Evolutionary conservation across 2,113 vertebrate genomes (phyloP).

Genomic region (Pelmatolapia mariae): DNA sequence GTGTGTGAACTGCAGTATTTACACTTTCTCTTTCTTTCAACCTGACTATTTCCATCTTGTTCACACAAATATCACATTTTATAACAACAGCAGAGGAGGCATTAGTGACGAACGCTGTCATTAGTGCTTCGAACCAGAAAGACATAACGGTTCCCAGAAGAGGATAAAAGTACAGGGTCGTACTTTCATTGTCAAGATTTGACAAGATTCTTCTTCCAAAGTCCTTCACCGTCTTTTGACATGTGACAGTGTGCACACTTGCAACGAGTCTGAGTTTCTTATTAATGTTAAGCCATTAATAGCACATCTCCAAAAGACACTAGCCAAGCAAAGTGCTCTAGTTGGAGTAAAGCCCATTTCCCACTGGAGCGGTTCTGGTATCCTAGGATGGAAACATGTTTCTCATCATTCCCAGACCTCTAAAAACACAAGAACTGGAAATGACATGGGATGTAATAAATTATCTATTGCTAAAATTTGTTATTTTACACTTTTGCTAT

Average conservation of each 20-base stretch:
- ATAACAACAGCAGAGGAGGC: neutral
- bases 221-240: slow-evolving; percentile 43
- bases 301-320: slow-evolving; percentile 25
- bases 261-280: slow-evolving; percentile 28
- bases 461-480: neutral
- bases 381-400: slow-evolving; percentile 36
- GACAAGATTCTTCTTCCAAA: slow-evolving; percentile 51
- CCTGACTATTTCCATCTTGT: neutral
- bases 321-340: slow-evolving; percentile 24
- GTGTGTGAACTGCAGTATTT: slow-evolving; percentile 36
- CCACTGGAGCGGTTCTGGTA: slow-evolving; percentile 35
- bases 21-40: neutral
- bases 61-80: neutral
- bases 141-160: neutral
- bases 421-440: neutral
- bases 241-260: slow-evolving; percentile 42
- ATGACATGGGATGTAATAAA: neutral
- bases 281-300: slow-evolving; percentile 50
- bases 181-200: slow-evolving; percentile 18
- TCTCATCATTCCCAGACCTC: slow-evolving; percentile 28
- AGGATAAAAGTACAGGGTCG: slow-evolving; percentile 5
- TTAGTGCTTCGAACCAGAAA: neutral
- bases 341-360: slow-evolving; percentile 42
- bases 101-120: neutral
- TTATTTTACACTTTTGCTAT: neutral